Evolutionary conservation across 2,888 invertebrate genomes (phyloP), one percentile per base, ranked within the genome.

Genomic region (Synergus japonicus): DNA sequence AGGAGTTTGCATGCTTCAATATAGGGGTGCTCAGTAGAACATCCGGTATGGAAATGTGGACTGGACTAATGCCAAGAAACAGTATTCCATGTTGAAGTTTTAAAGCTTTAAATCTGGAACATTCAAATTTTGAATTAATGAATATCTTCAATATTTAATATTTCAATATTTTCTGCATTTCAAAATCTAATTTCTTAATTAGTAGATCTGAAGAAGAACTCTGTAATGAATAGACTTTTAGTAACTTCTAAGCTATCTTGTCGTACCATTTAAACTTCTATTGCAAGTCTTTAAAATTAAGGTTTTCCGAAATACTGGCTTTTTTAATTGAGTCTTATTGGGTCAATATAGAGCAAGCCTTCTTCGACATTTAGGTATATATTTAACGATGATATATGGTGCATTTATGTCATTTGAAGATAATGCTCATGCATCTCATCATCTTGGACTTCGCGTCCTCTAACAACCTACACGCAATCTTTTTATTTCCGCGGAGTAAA

Each of bases 401-500:
- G 49, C 69, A 73, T 10, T 73, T 41, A 73, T 37, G 73, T 73
- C 49, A 41, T 58, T 73, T 9, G 49, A 73, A 37, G 54, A 73
- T 73, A 54, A 73, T 69, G 29, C 29, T 69, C 29, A 37, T 54
- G 54, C 54, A 58, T 37, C 54, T 13, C 49, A 73, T 73, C 54
- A 49, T 54, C n/a, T 37, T n/a, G 37, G 15, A 73, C 54, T 54
- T 73, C n/a, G 15, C 12, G n/a, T 29, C 37, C n/a, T 54, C 29
- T 49, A 4, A 10, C 73, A 69, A 69, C 49, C 69, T 69, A 73
- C 73, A 58, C 54, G 73, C 29, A 73, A 73, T 58, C 37, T 37
- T 13, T 22, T 63, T 13, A 29, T 69, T 69, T 29, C 69, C 54
- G 29, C 49, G 10, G 73, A 73, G 54, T 73, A 54, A 37, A 37